Evolutionary conservation across 2,888 invertebrate genomes (phyloP).

Genomic region (Troides aeacus): DNA sequence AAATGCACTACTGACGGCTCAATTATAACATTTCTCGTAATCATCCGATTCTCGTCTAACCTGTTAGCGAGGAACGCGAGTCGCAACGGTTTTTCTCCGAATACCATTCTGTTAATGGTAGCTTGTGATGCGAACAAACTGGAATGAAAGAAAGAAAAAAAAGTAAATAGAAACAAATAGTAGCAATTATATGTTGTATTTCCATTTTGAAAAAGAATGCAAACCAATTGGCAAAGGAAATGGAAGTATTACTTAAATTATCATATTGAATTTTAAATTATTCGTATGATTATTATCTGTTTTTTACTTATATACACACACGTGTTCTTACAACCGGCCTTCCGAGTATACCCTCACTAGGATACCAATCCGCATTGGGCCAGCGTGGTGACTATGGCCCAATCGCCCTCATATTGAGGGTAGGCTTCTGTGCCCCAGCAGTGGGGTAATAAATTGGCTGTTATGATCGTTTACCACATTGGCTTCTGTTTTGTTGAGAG

Average conservation of each 20-base stretch:
- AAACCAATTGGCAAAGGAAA: neutral
- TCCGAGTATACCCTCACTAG: too few species aligned
- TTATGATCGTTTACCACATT: too few species aligned
- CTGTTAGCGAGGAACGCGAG: constrained; percentile 22
- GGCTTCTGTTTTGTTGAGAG: too few species aligned
- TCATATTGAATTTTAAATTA: neutral
- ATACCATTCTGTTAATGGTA: constrained; percentile 21
- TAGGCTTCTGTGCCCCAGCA: too few species aligned
- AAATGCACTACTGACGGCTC: constrained; percentile 19
- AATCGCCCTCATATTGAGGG: too few species aligned
- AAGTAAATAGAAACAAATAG: constrained; percentile 1
- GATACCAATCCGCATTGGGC: too few species aligned
- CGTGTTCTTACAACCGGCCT: too few species aligned
- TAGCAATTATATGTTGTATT: constrained; percentile 12
- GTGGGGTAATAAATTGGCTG: too few species aligned
- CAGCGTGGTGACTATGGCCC: too few species aligned
- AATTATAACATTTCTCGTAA: constrained; percentile 21
- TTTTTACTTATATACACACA: too few species aligned
- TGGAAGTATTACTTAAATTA: neutral
- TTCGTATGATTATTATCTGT: neutral
- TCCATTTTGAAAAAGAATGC: constrained; percentile 6
- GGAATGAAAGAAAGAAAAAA: neutral
- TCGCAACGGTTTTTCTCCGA: constrained; percentile 25
- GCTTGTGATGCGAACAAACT: constrained; percentile 10
- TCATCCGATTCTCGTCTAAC: constrained; percentile 25